These are phyloP conservation scores for Acrobasis consociella DNA, from an alignment of 2,888 invertebrate species.

Conservation along the genomic window DNA sequence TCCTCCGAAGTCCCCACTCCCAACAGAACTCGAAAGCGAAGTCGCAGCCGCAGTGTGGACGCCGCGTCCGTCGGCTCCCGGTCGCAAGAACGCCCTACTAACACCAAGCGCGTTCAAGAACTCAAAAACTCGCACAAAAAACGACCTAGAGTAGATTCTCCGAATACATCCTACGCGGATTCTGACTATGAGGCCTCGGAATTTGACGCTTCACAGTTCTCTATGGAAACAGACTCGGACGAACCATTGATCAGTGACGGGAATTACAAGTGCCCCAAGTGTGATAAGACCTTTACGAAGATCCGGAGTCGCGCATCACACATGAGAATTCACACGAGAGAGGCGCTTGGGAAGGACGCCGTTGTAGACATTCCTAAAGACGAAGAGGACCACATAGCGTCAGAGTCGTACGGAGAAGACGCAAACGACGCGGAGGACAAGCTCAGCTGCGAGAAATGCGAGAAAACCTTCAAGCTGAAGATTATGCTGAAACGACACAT, in stretches of 20 bases:
- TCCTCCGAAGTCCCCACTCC: slow-evolving; percentile 55
- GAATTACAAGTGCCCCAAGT: slow-evolving; percentile 54
- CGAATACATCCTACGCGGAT: slow-evolving; percentile 48
- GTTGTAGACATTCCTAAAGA: slow-evolving; percentile 45
- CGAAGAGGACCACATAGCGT: slow-evolving; percentile 1
- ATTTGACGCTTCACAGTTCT: slow-evolving; percentile 57
- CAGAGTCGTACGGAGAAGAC: slow-evolving; percentile 36
- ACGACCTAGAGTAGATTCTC: slow-evolving; percentile 45
- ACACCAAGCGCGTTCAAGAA: slow-evolving; percentile 64
- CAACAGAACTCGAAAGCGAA: slow-evolving; percentile 59
- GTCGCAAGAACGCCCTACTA: slow-evolving; percentile 57
- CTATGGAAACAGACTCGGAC: slow-evolving; percentile 69
- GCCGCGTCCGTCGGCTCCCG: slow-evolving; percentile 58
- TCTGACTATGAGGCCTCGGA: slow-evolving; percentile 62
- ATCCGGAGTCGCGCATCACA: slow-evolving; percentile 50
- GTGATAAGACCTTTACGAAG: slow-evolving; percentile 54
- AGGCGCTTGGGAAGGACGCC: slow-evolving; percentile 28
- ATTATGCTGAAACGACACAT: slow-evolving; percentile 75
- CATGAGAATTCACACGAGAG: slow-evolving; percentile 48
- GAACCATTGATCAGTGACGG: slow-evolving; percentile 52
- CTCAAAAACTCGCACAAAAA: slow-evolving; percentile 53
- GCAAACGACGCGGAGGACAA: slow-evolving; percentile 58
- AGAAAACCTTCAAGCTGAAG: slow-evolving; percentile 71
- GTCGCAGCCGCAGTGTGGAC: slow-evolving; percentile 58
- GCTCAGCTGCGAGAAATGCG: slow-evolving; percentile 64